Conservation (phyloP, 2,888 invertebrate genomes). For the Heliconius cydno region DNA sequence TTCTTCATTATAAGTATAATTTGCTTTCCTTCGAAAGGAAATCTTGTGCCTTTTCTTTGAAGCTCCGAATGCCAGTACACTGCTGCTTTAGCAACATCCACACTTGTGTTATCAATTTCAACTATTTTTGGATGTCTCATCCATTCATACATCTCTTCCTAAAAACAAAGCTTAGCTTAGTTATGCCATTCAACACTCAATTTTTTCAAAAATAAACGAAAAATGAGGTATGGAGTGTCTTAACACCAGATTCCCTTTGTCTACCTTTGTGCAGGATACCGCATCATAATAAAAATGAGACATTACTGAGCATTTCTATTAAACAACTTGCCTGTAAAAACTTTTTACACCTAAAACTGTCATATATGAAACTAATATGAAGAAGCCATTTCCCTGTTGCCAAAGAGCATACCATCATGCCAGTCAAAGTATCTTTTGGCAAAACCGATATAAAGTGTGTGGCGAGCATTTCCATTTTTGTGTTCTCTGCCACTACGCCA, state of each 20-base stretch:
- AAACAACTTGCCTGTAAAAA: conserved; percentile 63
- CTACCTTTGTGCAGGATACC: too few relatives aligned
- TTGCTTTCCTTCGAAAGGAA: conserved; percentile 77
- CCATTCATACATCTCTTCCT: conserved; percentile 80
- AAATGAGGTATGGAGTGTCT: too few relatives aligned
- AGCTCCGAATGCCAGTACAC: conserved; percentile 74
- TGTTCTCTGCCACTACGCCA: conserved; percentile 78
- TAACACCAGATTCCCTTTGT: too few relatives aligned
- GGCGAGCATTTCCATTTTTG: conserved; percentile 80
- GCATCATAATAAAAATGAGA: too few relatives aligned
- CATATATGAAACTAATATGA: conserved; percentile 72
- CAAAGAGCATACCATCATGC: conserved; percentile 79
- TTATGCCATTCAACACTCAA: too few relatives aligned
- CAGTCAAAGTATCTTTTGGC: conserved; percentile 74
- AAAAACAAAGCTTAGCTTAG: conserved; percentile 35
- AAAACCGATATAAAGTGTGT: conserved; percentile 75
- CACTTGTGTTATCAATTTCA: conserved; percentile 74
- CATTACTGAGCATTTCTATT: not conserved
- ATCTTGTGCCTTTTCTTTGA: conserved; percentile 62
- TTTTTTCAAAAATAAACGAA: too few relatives aligned
- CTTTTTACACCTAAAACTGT: conserved; percentile 77
- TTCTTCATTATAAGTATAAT: conserved; percentile 79
- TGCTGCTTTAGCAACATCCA: conserved; percentile 76
- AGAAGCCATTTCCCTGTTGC: conserved; percentile 78
- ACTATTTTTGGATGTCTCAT: conserved; percentile 76